A percentile compares a stretch with the other conserved stretches of the same genome.
Conservation (phyloP, 2,888 invertebrate genomes). For the Onthophagus sagittarius region DNA sequence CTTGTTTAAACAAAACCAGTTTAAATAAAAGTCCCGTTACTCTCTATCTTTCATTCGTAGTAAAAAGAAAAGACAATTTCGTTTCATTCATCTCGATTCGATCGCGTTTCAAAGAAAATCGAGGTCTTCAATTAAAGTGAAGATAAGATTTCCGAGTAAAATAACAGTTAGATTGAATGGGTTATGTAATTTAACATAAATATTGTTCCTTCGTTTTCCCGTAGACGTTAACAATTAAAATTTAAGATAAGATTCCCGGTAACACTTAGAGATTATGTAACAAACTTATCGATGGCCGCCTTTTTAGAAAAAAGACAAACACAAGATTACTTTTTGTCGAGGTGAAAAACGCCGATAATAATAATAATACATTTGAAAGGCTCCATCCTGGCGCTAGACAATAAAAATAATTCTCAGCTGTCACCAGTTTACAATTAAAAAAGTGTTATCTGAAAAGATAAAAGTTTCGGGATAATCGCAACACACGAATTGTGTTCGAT, state of each 20-base stretch:
- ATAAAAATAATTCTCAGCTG: background rate
- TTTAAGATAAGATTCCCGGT: background rate
- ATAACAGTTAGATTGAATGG: background rate
- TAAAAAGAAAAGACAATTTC: too few relatives aligned
- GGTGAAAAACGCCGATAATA: background rate
- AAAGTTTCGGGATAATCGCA: background rate
- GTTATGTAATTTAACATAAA: background rate
- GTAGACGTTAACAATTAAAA: background rate
- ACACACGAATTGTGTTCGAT: background rate
- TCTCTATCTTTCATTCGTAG: too few relatives aligned
- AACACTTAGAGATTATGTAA: background rate
- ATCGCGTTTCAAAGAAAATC: too few relatives aligned
- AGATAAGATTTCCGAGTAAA: too few relatives aligned
- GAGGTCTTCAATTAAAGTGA: too few relatives aligned
- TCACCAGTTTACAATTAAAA: background rate
- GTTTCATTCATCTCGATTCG: too few relatives aligned
- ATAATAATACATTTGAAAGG: background rate
- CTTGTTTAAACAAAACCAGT: background rate
- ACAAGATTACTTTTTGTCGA: background rate
- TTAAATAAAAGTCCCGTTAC: too few relatives aligned
- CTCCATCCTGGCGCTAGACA: background rate
- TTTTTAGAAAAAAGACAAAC: background rate
- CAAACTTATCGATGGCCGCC: background rate
- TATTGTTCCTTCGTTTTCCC: background rate
- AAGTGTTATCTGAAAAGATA: background rate